Evolutionary conservation across 2,797 vertebrate genomes (phyloP), one percentile per base, ranked within the genome.

Genomic region (Characodon lateralis): DNA sequence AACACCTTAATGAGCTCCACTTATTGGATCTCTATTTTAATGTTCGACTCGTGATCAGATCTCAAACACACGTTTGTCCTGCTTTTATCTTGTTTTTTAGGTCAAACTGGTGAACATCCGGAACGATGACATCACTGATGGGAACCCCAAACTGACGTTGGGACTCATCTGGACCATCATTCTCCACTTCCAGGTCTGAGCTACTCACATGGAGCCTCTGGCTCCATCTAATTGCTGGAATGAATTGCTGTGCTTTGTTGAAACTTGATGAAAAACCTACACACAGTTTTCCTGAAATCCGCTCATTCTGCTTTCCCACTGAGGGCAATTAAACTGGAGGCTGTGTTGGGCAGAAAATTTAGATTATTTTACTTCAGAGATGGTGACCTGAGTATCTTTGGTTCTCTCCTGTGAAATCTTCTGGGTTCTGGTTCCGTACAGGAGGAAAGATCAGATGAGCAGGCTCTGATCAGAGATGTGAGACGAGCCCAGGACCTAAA

Each of bases 141-240:
- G 98, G 58, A 99, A 99, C 91, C 98, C 98, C 85, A 99, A 99
- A 92, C 95, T 99, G 86, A 99, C 98, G 5, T 90, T 99, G 76
- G 98, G 98, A 66, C 96, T 99, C 88, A 99, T 99, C 92, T 99
- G 98, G 98, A 99, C 98, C 78, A 99, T 99, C 92, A 99, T 99
- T 93, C 97, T 99, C 73, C 98, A 99, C 94, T 99, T 99, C 94
- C 98, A 99, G 97, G 98, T 99, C 94, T 83, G 94, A 73, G 24
- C 39, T 0, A 1, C 31, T n/a, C 1, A 0, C 50, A 58, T 6
- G 26, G 41, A 13, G 58, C 58, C 58, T 28, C 53, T 46, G 73
- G 58, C 41, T 63, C 20, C 5, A 39, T 63, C 43, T 74, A 24
- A 28, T 24, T 50, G 5, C 59, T 74, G 58, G 20, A 13, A 13